phyloP scores from a whole-genome alignment of 2,113 vertebrate genomes.

The Sinocyclocheilus anophthalmus region DNA sequence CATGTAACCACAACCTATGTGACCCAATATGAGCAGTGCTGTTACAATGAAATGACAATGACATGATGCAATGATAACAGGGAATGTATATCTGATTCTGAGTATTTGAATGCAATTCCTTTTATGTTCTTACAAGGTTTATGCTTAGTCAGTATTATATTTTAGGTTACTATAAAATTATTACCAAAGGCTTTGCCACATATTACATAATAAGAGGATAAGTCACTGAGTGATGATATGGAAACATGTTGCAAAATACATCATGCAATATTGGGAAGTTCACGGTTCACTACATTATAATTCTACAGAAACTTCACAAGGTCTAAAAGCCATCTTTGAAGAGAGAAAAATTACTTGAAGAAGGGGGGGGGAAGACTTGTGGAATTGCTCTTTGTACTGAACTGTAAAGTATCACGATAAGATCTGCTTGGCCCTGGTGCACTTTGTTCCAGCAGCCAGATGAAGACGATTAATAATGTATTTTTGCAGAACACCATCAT shows the following conservation, averaged over 20 bases:
- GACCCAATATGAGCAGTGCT: too few species aligned
- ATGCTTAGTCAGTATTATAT: too few species aligned
- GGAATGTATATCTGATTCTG: too few species aligned
- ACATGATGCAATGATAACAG: background rate
- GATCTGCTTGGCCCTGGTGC: background rate
- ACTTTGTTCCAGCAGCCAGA: constrained; percentile 3
- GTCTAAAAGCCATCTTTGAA: background rate
- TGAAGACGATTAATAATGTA: background rate
- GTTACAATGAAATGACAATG: background rate
- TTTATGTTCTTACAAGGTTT: too few species aligned
- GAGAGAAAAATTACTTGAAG: background rate
- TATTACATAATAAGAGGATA: background rate
- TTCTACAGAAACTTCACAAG: background rate
- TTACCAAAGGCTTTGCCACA: background rate
- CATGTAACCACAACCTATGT: background rate
- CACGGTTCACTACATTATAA: background rate
- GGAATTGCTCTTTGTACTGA: background rate
- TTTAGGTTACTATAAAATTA: background rate
- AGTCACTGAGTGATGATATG: background rate
- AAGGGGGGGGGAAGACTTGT: background rate
- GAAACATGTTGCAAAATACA: background rate
- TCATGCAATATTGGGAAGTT: background rate
- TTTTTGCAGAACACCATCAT: background rate
- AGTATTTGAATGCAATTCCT: background rate
- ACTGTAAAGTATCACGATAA: background rate